Base-by-base conservation (phyloP, 2,888 invertebrate genomes). In the Caenorhabditis imperialis region DNA sequence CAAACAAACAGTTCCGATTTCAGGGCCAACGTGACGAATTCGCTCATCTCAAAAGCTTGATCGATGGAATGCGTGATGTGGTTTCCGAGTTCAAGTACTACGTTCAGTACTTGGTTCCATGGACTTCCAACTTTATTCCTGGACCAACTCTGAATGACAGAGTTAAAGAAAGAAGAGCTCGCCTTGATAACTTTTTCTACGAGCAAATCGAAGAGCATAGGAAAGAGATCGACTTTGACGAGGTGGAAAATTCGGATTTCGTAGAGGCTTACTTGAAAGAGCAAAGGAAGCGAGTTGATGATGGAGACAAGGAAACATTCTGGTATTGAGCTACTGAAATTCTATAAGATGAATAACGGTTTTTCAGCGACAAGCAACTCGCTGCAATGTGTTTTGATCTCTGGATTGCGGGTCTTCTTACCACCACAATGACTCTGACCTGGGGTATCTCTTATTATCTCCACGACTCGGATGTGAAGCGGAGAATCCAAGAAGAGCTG, bases 331-430 rank as follows among this genome's bases (percentile, higher is more conserved):
- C n/a, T n/a, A n/a, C n/a, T n/a, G n/a, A n/a, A n/a, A n/a, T n/a
- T n/a, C 7, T 30, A 10, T 10, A 10, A 30, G 10, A 30, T 30
- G 10, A 30, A 30, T 30, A 30, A 6, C 6, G 30, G 6, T 30
- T 30, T 30, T 72, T 1, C 48, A 65, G 72, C 20, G 33, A 65
- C 18, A 14, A 57, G 25, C 72, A 72, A 51, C 40, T 78, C 6
- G n/a, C 37, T 10, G 75, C 70, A 30, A 42, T 77, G 48, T 57
- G 62, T n/a, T 71, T 79, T 14, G 79, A 79, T 30, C 37, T 79
- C 6, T 79, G 74, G 72, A 30, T 77, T 20, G 79, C 78, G 16
- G 81, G 79, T 3, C 58, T 75, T 51, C 58, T 78, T 27, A 78
- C 81, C 1, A 81, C 81, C 6, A 70, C 77, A 1, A 78, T 57